Percentiles rank a stretch among this genome's conserved stretches.
These are phyloP conservation scores for Cherax destructor DNA, from an alignment of 1,140 invertebrate species.

Conservation along the genomic window DNA sequence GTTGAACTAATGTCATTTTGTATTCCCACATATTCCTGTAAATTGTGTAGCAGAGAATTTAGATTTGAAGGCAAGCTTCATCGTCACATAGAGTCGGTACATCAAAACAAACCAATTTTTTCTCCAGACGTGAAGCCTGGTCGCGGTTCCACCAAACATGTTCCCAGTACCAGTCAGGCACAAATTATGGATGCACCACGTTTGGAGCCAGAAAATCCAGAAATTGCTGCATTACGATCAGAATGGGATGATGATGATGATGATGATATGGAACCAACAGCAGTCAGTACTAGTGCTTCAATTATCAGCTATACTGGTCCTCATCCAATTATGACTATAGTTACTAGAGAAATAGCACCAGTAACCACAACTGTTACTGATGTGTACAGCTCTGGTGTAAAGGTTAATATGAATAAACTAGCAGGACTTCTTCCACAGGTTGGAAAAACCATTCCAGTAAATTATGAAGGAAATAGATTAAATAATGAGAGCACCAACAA, in stretches of 20 bases:
- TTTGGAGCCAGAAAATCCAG: constrained; percentile 64
- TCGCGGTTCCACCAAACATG: constrained; percentile 42
- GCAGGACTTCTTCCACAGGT: constrained; percentile 58
- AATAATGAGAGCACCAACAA: constrained; percentile 27
- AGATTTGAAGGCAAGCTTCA: constrained; percentile 72
- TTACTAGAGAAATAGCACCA: constrained; percentile 68
- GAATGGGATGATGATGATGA: constrained; percentile 72
- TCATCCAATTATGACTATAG: constrained; percentile 40
- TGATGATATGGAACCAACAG: constrained; percentile 5
- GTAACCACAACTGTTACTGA: constrained; percentile 65
- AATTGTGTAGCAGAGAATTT: constrained; percentile 70
- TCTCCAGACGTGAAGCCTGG: constrained; percentile 71
- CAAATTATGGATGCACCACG: background rate
- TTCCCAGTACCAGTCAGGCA: background rate
- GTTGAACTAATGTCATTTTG: constrained; percentile 71
- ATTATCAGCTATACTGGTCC: background rate
- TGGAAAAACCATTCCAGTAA: constrained; percentile 18
- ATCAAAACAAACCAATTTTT: constrained; percentile 71
- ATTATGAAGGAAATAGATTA: constrained; percentile 4
- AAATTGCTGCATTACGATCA: constrained; percentile 70
- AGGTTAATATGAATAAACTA: constrained; percentile 71
- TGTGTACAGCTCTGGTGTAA: constrained; percentile 65
- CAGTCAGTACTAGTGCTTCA: background rate
- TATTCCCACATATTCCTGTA: constrained; percentile 72
- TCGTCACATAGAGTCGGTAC: constrained; percentile 70